phyloP scores from a whole-genome alignment of 2,888 invertebrate genomes.

The Acanthosepion esculentum region DNA sequence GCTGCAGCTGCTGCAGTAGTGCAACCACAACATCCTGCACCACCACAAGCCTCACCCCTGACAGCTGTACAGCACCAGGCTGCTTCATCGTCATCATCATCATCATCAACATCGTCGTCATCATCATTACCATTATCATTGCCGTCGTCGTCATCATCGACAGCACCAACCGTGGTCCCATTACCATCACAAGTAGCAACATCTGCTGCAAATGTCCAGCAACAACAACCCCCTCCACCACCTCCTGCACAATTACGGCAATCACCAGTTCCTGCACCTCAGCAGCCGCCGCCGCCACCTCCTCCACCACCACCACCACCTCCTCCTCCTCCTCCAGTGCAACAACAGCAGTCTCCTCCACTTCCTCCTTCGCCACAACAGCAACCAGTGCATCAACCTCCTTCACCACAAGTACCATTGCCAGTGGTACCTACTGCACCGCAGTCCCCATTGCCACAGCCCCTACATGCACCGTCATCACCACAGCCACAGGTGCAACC shows the following conservation, averaged over 20 bases:
- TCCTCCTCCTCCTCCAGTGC: background rate
- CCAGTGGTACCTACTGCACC: background rate
- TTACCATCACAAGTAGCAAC: slow-evolving; percentile 25
- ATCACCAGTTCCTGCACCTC: background rate
- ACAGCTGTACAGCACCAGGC: background rate
- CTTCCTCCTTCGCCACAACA: background rate
- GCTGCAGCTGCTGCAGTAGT: background rate
- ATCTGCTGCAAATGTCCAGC: background rate
- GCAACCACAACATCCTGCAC: background rate
- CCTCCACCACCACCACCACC: slow-evolving; percentile 25
- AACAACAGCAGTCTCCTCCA: background rate
- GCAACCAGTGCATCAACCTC: slow-evolving; percentile 2
- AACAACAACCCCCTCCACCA: background rate
- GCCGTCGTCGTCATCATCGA: background rate
- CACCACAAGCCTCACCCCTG: background rate
- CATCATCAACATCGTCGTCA: background rate
- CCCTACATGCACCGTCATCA: background rate
- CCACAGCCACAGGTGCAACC: background rate
- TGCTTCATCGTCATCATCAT: background rate
- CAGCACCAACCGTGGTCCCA: background rate
- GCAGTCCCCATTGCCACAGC: background rate
- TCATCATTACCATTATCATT: background rate
- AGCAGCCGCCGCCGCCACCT: background rate
- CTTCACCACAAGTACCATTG: background rate
- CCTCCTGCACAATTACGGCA: background rate